Conservation (phyloP, 1,140 invertebrate species). For the Drosophila kanapiae region DNA sequence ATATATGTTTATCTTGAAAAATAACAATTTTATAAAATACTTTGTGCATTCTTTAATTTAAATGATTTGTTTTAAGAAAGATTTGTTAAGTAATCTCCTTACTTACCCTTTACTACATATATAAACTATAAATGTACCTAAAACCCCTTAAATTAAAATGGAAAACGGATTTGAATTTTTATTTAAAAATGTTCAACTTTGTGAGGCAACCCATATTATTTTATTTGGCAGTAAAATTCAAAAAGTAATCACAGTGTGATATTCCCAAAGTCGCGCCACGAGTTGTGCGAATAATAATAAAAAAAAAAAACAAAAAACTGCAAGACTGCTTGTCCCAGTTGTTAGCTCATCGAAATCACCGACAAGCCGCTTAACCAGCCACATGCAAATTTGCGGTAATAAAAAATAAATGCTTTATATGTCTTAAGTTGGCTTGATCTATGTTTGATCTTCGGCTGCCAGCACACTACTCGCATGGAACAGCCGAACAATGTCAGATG, state of each 20-base stretch:
- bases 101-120: too few relatives aligned
- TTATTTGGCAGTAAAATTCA: not conserved
- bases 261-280: conserved; percentile 6
- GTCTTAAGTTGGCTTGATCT: conserved; percentile 35
- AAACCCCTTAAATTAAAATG: too few relatives aligned
- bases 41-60: too few relatives aligned
- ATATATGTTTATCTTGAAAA: not conserved
- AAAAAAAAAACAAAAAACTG: conserved; percentile 28
- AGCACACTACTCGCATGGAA: conserved; percentile 2
- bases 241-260: conserved; percentile 3
- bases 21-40: not conserved
- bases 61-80: too few relatives aligned
- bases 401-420: conserved; percentile 49
- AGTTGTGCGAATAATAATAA: conserved; percentile 16
- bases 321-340: conserved; percentile 35
- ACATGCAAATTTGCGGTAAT: conserved; percentile 40
- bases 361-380: conserved; percentile 7
- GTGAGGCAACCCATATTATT: too few relatives aligned
- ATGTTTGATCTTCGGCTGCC: conserved; percentile 25
- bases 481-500: conserved; percentile 13
- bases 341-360: conserved; percentile 44
- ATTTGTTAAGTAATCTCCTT: too few relatives aligned
- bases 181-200: too few relatives aligned
- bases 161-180: too few relatives aligned
- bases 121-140: too few relatives aligned